These are phyloP conservation scores for Ormyrus pomaceus DNA, from an alignment of 2,888 invertebrate species.

Conservation along the genomic window DNA sequence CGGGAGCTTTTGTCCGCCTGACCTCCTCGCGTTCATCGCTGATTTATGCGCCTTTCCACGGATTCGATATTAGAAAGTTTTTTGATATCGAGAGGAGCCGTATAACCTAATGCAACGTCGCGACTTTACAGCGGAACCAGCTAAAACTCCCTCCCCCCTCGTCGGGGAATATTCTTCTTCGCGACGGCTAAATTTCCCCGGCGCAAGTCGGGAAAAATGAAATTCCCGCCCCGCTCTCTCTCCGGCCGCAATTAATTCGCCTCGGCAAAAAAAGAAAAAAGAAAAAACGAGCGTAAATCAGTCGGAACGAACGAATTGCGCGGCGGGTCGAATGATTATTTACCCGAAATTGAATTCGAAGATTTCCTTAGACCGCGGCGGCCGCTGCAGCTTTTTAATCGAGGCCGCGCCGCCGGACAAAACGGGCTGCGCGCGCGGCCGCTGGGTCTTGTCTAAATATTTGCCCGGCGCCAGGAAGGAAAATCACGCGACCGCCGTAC, in stretches of 20 bases:
- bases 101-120: slow-evolving; percentile 25
- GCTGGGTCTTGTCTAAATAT: too few relatives aligned
- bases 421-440: too few relatives aligned
- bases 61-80: slow-evolving; percentile 35
- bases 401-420: too few relatives aligned
- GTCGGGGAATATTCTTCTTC: neutral
- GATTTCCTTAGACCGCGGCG: too few relatives aligned
- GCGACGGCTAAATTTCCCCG: neutral
- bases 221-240: neutral
- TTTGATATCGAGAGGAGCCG: slow-evolving; percentile 6
- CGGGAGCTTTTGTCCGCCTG: neutral
- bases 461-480: too few relatives aligned
- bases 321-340: too few relatives aligned
- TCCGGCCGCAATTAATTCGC: neutral
- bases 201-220: neutral
- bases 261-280: too few relatives aligned
- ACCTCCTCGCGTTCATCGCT: neutral
- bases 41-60: slow-evolving; percentile 22
- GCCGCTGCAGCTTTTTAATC: too few relatives aligned
- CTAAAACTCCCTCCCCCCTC: neutral
- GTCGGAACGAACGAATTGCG: too few relatives aligned
- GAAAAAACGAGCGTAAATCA: too few relatives aligned
- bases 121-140: neutral
- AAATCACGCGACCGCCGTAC: too few relatives aligned
- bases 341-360: too few relatives aligned